Percentiles rank a stretch among this genome's conserved stretches.
These are phyloP conservation scores for Nixonia krombeini DNA, from an alignment of 1,140 invertebrate genomes.

Conservation along the genomic window DNA sequence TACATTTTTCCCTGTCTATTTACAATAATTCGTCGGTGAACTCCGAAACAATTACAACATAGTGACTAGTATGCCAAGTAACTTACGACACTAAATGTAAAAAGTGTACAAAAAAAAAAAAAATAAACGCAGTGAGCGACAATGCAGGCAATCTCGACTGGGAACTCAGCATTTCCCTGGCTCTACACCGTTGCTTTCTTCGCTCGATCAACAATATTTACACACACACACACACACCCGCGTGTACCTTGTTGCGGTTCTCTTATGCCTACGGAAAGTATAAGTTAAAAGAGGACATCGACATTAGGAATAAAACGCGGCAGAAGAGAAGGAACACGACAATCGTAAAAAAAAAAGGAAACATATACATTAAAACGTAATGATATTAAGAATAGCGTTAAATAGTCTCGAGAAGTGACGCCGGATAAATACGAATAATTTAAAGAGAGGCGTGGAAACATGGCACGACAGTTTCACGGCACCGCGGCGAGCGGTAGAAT, in stretches of 20 bases:
- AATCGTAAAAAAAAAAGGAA: too few species aligned
- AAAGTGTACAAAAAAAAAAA: not conserved
- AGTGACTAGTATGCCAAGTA: slow-evolving; percentile 64
- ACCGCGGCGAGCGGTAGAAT: slow-evolving; percentile 52
- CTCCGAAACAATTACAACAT: slow-evolving; percentile 46
- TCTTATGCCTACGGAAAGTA: too few species aligned
- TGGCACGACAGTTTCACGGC: slow-evolving; percentile 69
- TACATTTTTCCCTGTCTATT: too few species aligned
- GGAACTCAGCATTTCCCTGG: too few species aligned
- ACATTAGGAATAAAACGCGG: slow-evolving; percentile 3
- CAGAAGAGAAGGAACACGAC: slow-evolving; percentile 9
- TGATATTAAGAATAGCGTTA: slow-evolving; percentile 4
- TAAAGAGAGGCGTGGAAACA: slow-evolving; percentile 47
- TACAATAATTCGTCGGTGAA: too few species aligned
- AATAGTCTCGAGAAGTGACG: slow-evolving; percentile 30
- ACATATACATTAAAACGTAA: not conserved
- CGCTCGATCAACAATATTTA: not conserved
- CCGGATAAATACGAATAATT: too few species aligned
- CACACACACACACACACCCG: not conserved
- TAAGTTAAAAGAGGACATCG: slow-evolving; percentile 7
- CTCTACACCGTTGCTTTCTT: not conserved
- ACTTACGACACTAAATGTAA: slow-evolving; percentile 45
- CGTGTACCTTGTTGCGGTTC: too few species aligned
- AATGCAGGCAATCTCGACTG: too few species aligned
- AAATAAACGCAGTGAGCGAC: too few species aligned